phyloP scores from a whole-genome alignment of 2,797 vertebrate species.

The Hoplostethus atlanticus region DNA sequence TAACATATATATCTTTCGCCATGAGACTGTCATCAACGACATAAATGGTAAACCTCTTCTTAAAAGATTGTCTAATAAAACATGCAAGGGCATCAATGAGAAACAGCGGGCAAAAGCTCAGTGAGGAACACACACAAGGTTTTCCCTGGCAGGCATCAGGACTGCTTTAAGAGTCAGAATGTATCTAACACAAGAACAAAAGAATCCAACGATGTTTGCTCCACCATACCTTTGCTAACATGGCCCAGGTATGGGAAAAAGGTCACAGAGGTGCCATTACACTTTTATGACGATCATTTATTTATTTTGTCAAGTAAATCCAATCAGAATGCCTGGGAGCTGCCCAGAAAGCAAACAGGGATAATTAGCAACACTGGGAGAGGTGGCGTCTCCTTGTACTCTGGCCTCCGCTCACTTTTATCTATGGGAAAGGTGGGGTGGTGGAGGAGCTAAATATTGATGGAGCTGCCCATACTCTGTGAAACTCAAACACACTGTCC shows the following conservation, averaged over 20 bases:
- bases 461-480: constrained; percentile 60
- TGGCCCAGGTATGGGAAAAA: constrained; percentile 70
- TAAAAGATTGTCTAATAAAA: neutral
- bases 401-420: constrained; percentile 76
- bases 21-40: too few species aligned
- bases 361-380: constrained; percentile 89
- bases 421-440: constrained; percentile 74
- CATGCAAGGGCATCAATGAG: constrained; percentile 12
- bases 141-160: constrained; percentile 60
- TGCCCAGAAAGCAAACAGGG: constrained; percentile 78
- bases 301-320: constrained; percentile 87
- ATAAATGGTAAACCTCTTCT: neutral
- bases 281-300: constrained; percentile 87
- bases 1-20: too few species aligned
- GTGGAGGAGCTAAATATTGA: constrained; percentile 76
- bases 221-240: constrained; percentile 69
- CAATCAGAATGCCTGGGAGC: constrained; percentile 84
- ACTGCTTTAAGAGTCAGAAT: constrained; percentile 67
- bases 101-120: constrained; percentile 27
- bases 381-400: constrained; percentile 81
- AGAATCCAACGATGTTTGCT: constrained; percentile 70
- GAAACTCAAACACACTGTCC: constrained; percentile 71
- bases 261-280: constrained; percentile 82
- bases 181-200: constrained; percentile 73
- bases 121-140: constrained; percentile 56